phyloP scores from a whole-genome alignment of 2,888 invertebrate species.

The Sphinx pinastri region DNA sequence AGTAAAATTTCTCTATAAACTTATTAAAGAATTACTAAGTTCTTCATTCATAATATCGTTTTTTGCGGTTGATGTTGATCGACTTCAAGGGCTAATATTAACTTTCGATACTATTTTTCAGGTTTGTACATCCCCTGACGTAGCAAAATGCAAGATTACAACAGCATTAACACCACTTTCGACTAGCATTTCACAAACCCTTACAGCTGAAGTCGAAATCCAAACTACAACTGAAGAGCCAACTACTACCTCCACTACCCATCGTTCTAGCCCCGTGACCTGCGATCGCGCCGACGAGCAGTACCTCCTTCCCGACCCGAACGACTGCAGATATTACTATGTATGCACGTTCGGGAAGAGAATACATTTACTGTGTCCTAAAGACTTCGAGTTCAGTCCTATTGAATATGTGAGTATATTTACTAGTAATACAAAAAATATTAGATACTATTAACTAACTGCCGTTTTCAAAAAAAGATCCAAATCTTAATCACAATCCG shows the following conservation, averaged over 20 bases:
- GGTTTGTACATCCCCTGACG: not conserved
- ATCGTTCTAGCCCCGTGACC: not conserved
- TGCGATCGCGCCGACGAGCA: not conserved
- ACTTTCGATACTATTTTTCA: not conserved
- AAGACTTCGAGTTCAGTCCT: not conserved
- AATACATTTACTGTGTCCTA: not conserved
- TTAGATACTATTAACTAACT: too few relatives aligned
- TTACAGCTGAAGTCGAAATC: too few relatives aligned
- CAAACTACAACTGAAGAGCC: not conserved
- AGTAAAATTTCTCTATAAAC: not conserved
- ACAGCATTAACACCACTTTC: not conserved
- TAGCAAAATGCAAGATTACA: slow-evolving; percentile 1
- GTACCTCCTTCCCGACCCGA: not conserved
- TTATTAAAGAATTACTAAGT: not conserved
- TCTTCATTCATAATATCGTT: too few relatives aligned
- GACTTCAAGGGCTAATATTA: too few relatives aligned
- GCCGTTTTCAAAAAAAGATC: too few relatives aligned
- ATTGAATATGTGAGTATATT: not conserved
- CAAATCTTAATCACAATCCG: too few relatives aligned
- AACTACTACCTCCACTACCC: not conserved
- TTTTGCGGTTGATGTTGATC: too few relatives aligned
- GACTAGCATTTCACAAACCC: not conserved
- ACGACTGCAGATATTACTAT: slow-evolving; percentile 18
- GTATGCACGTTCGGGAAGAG: not conserved
- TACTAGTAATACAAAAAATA: not conserved